These are phyloP conservation scores for Tragelaphus strepsiceros DNA, from an alignment of 2,113 vertebrate genomes.

Conservation along the genomic window DNA sequence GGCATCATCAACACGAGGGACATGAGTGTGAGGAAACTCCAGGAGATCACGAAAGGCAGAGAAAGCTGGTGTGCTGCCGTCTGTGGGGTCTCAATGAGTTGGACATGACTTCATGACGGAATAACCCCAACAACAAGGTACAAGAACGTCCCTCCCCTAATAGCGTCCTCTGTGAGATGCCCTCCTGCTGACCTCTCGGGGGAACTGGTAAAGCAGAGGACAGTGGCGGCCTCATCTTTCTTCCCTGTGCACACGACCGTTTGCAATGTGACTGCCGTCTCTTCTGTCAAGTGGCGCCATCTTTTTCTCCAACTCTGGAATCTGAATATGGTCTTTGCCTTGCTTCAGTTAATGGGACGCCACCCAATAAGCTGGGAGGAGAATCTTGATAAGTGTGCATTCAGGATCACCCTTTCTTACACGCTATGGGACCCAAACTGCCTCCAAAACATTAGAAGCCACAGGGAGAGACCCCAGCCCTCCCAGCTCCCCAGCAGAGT, in stretches of 20 bases:
- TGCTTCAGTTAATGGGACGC: background rate
- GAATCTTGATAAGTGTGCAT: background rate
- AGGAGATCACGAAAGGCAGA: background rate
- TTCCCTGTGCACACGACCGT: background rate
- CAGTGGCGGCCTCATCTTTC: background rate
- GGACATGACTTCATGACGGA: accelerated
- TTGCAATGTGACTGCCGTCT: background rate
- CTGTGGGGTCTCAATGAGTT: background rate
- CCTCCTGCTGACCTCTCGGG: background rate
- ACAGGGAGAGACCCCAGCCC: background rate
- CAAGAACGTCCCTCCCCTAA: background rate
- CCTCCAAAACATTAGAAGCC: background rate
- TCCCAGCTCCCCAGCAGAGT: background rate
- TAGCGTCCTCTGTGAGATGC: background rate
- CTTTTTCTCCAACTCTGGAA: background rate
- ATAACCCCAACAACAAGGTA: background rate
- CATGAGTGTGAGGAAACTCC: background rate
- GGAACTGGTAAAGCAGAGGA: background rate
- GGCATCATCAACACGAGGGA: background rate
- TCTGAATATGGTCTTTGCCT: background rate
- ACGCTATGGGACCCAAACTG: background rate
- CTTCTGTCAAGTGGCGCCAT: background rate
- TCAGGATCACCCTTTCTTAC: background rate
- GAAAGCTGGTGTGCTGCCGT: background rate
- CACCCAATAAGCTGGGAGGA: background rate